Conservation (phyloP, 1,140 invertebrate genomes). For the Triops cancriformis region DNA sequence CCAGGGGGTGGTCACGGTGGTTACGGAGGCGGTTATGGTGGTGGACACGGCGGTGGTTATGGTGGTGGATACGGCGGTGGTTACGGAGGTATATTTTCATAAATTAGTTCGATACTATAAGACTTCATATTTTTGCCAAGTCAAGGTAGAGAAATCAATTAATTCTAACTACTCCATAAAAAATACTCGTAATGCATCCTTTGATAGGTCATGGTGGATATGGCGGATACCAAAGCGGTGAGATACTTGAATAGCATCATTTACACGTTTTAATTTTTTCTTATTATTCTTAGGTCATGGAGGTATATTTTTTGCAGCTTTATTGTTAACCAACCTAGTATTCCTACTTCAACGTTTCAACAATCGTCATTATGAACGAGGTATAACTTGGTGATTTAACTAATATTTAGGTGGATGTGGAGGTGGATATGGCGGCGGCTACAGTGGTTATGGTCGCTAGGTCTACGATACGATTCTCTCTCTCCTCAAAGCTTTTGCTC, state of each 20-base stretch:
- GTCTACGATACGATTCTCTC: no score
- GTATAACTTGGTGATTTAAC: no score
- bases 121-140: no score
- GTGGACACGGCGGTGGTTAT: not conserved
- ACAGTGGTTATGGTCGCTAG: no score
- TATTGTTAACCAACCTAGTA: no score
- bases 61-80: not conserved
- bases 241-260: not conserved
- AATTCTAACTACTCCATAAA: no score
- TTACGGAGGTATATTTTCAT: not conserved
- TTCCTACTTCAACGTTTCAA: no score
- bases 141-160: no score
- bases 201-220: not conserved
- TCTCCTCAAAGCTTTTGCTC: no score
- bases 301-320: no score
- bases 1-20: not conserved
- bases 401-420: not conserved
- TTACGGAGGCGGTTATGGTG: not conserved
- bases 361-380: no score
- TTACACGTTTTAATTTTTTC: not conserved
- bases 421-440: not conserved
- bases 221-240: not conserved
- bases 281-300: not conserved
- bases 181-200: not conserved
- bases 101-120: not conserved